phyloP scores from a whole-genome alignment of 1,140 invertebrate genomes.

The Belonocnema kinseyi region DNA sequence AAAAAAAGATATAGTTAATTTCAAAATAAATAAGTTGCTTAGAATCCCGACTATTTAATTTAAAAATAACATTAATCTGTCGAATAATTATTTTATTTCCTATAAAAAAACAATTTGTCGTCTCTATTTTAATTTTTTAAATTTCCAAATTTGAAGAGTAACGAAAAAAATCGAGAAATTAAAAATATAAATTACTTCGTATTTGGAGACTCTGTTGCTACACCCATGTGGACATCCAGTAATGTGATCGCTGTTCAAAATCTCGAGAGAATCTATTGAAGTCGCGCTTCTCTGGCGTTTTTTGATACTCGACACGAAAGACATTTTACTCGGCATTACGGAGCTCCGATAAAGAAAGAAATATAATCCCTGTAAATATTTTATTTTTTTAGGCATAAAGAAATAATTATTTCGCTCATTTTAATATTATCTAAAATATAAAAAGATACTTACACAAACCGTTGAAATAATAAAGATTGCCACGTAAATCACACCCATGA shows the following conservation, averaged over 20 bases:
- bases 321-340: conserved; percentile 34
- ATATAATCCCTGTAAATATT: not conserved
- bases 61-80: too few species aligned
- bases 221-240: not conserved
- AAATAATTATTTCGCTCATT: too few species aligned
- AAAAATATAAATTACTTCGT: conserved; percentile 1
- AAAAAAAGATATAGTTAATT: too few species aligned
- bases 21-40: too few species aligned
- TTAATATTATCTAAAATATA: not conserved
- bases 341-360: not conserved
- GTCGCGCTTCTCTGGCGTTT: conserved; percentile 51
- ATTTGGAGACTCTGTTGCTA: not conserved
- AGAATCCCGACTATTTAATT: too few species aligned
- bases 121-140: too few species aligned
- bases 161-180: not conserved
- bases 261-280: conserved; percentile 55
- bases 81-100: too few species aligned
- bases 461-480: conserved; percentile 30
- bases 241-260: conserved; percentile 49
- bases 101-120: too few species aligned
- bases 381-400: not conserved
- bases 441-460: conserved; percentile 48
- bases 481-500: too few species aligned
- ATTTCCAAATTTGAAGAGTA: too few species aligned
- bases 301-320: conserved; percentile 40